Base-by-base conservation (phyloP, 2,797 vertebrate genomes). In the Salmo trutta region DNA sequence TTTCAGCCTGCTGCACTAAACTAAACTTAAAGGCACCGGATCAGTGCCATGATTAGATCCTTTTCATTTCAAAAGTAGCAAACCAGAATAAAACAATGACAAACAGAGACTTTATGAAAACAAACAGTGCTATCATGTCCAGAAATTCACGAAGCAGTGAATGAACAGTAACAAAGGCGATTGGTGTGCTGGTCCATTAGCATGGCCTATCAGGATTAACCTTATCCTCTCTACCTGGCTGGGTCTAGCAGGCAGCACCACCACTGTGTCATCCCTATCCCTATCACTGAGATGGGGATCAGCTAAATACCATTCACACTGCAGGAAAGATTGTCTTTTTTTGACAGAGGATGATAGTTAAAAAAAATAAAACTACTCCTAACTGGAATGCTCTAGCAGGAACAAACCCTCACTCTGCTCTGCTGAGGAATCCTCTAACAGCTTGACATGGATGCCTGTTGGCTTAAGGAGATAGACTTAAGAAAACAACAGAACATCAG, bases 241-340 rank as follows among this genome's bases (percentile, higher is more conserved):
- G 53, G 56, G 71, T 72, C 71, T 36, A 70, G 73, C 76, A 80
- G 31, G 15, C 51, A 68, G 77, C 73, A 59, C 53, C 62, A 73
- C 87, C 65, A 75, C 78, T 24, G 74, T 85, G 82, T 86, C 83
- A 83, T 77, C 79, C 72, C 10, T 24, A 14, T 24, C 8, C 12
- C 79, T 78, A 83, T 88, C 88, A 89, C 74, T 81, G 75, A 85
- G 77, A 89, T 84, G 84, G 79, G 75, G 71, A 83, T 75, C 73
- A 75, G 82, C 86, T 70, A 77, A 83, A 70, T 85, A 81, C 71
- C 41, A 68, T 75, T 15, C 8, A 24, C 27, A 14, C 69, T 6
- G 17, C 64, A 21, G 33, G 69, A 54, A 78, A 80, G 79, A 75
- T 64, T 77, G 76, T 74, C 59, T 69, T 71, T 77, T 82, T 83